Percentiles rank a stretch among this genome's conserved stretches.
phyloP scores from a whole-genome alignment of 2,113 vertebrate species.

The Papio anubis region DNA sequence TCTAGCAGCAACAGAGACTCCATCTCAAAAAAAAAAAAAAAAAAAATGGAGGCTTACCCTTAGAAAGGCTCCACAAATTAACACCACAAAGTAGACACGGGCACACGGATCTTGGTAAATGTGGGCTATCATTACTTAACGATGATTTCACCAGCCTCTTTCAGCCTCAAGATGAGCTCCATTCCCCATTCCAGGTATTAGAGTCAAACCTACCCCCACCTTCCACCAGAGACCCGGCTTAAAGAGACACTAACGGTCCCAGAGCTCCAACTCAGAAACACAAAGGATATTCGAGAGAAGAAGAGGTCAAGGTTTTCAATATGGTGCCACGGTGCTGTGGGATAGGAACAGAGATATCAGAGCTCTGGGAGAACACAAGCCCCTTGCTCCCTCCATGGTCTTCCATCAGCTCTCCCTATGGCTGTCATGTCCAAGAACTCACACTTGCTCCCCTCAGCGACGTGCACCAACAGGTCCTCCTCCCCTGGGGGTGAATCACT shows the following conservation, averaged over 20 bases:
- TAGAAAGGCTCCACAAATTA: constrained; percentile 34
- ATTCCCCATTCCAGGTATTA: neutral
- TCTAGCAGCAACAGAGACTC: too few species aligned
- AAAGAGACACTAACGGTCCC: neutral
- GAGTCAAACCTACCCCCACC: neutral
- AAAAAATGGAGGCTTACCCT: neutral
- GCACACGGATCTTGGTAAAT: neutral
- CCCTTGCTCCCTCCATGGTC: neutral
- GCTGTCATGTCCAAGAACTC: constrained; percentile 66
- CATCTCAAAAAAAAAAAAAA: too few species aligned
- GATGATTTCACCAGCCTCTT: neutral
- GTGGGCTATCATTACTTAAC: neutral
- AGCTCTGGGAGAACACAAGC: neutral
- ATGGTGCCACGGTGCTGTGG: constrained; percentile 96
- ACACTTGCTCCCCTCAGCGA: constrained; percentile 96
- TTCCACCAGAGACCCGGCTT: neutral
- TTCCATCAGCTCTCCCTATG: neutral
- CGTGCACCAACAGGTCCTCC: constrained; percentile 94
- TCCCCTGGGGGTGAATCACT: constrained; percentile 95
- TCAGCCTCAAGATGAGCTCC: neutral
- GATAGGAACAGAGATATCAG: constrained; percentile 58
- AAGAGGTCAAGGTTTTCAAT: constrained; percentile 99
- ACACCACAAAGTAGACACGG: neutral
- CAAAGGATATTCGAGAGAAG: constrained; percentile 99
- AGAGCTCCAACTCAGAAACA: neutral